Evolutionary conservation across 1,140 invertebrate species (phyloP).

Genomic region (Drosophila oshimai): DNA sequence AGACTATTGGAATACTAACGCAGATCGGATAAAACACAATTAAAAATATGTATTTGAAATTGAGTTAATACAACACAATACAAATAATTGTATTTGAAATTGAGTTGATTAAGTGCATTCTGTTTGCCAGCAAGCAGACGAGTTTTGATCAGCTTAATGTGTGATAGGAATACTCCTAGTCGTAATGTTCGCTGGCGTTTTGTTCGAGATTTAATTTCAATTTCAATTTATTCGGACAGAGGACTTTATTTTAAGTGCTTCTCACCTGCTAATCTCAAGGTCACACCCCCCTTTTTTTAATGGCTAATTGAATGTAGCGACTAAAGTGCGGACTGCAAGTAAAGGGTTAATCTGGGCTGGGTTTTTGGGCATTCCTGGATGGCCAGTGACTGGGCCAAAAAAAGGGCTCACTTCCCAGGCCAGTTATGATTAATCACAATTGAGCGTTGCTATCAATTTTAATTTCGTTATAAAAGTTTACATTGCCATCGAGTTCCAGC

Average conservation of each 20-base stretch:
- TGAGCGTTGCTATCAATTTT: conserved; percentile 64
- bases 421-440: conserved; percentile 42
- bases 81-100: conserved; percentile 33
- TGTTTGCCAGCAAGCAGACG: conserved; percentile 54
- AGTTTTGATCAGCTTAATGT: conserved; percentile 39
- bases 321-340: conserved; percentile 21
- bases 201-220: conserved; percentile 52
- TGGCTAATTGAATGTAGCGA: conserved; percentile 31
- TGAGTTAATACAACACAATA: conserved; percentile 42
- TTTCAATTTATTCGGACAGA: conserved; percentile 33
- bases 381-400: conserved; percentile 19
- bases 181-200: conserved; percentile 32
- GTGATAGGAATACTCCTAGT: conserved; percentile 45
- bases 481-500: conserved; percentile 49
- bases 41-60: conserved; percentile 35
- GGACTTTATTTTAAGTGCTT: conserved; percentile 43
- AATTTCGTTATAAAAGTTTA: conserved; percentile 72
- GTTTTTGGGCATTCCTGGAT: conserved; percentile 11
- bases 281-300: conserved; percentile 20
- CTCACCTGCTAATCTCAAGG: conserved; percentile 67
- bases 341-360: conserved; percentile 24
- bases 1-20: conserved; percentile 16
- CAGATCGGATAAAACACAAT: background rate
- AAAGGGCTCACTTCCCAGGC: conserved; percentile 6
- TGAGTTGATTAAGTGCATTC: conserved; percentile 59